A percentile compares a stretch with the other conserved stretches of the same genome.
Conservation (phyloP, 2,888 invertebrate species). For the Cheilosia scutellata region DNA sequence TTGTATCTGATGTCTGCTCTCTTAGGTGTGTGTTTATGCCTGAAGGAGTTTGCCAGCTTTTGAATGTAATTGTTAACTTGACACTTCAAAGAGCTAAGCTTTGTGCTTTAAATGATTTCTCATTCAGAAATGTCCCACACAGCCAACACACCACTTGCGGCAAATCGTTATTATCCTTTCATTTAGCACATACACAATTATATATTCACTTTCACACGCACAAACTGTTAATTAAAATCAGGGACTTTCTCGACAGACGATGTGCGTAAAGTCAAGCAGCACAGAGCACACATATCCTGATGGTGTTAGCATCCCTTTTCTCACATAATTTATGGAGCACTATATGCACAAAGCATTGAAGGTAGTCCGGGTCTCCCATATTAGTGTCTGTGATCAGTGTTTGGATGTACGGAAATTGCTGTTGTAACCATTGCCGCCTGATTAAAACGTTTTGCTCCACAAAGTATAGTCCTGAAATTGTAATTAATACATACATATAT, state of each 20-base stretch:
- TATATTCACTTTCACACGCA: conserved; percentile 25
- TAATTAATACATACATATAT: conserved; percentile 58
- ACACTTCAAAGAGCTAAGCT: conserved; percentile 80
- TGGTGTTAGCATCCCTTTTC: conserved; percentile 62
- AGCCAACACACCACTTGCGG: conserved; percentile 27
- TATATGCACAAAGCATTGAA: conserved; percentile 8
- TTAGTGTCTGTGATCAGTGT: conserved; percentile 37
- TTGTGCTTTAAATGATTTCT: conserved; percentile 53
- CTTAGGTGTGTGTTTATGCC: conserved; percentile 79
- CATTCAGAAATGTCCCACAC: conserved; percentile 30
- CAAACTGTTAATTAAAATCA: conserved; percentile 31
- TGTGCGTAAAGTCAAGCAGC: conserved; percentile 49
- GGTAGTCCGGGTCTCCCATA: not conserved
- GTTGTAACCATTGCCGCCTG: conserved; percentile 54
- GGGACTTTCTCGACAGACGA: conserved; percentile 42
- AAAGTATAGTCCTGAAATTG: conserved; percentile 45
- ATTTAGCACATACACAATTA: not conserved
- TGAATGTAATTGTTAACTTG: conserved; percentile 79
- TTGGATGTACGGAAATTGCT: conserved; percentile 60
- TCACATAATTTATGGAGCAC: conserved; percentile 27
- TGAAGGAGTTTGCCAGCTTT: conserved; percentile 73
- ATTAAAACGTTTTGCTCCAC: conserved; percentile 37
- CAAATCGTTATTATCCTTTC: conserved; percentile 18
- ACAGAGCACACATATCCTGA: conserved; percentile 39
- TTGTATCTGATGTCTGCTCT: conserved; percentile 51